Base-by-base conservation (phyloP, 2,888 invertebrate genomes). In the Erebia palarica region DNA sequence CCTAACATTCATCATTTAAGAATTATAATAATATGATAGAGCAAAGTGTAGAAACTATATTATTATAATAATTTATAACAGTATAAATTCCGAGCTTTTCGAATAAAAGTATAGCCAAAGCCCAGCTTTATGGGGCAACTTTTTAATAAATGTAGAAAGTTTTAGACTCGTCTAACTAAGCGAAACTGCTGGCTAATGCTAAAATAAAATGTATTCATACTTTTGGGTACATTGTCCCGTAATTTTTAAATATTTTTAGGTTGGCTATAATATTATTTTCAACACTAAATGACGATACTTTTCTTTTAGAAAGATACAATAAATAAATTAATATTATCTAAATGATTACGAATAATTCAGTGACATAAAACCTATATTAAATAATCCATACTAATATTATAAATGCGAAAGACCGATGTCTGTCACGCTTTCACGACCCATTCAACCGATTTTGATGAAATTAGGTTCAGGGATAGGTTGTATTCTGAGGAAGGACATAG, bases 91-190 rank as follows among this genome's bases (percentile, higher is more conserved):
- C 16, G 61, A 18, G 16, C 18, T 18, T 61, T 60, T 60, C 16
- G 47, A 47, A 10, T 21, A 49, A 63, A 63, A 49, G 63, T 36
- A 36, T 63, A 47, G 61, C 18, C 61, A 14, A 63, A 21, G 49
- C 63, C 63, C 47, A 66, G 58, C 66, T 69, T 53, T 44, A 84
- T 79, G 81, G 81, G 73, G 74, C 72, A 89, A 89, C 83, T 89
- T 88, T 83, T 74, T 80, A 81, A 88, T 87, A 85, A 89, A 88
- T 89, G 87, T 81, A 85, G 80, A 88, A 90, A 90, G 83, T 90
- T 80, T 66, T 75, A 70, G 59, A 65, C 75, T 72, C 68, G 72
- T 75, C 84, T 85, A 88, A 86, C 88, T 86, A 87, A 85, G 82
- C 83, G 80, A 82, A 85, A 84, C 82, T 85, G 86, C 80, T 81